phyloP scores from a whole-genome alignment of 2,888 invertebrate species.

The Rhagonycha fulva region DNA sequence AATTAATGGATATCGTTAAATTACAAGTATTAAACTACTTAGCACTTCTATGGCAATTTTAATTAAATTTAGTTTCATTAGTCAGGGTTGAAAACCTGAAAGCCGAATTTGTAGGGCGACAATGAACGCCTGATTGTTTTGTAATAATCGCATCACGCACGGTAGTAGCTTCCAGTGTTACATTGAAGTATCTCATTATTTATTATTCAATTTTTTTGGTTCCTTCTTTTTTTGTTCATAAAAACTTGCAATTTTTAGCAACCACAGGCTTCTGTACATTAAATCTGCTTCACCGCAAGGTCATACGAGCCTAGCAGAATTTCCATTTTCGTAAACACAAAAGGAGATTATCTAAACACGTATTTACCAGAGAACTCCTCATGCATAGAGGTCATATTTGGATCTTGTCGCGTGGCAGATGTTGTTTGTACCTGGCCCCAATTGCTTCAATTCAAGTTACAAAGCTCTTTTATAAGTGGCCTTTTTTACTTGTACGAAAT shows the following conservation, averaged over 20 bases:
- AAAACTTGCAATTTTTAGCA: background rate
- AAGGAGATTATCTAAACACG: background rate
- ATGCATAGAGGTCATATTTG: slow-evolving; percentile 8
- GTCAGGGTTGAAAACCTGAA: background rate
- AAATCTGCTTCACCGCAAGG: background rate
- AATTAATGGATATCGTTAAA: background rate
- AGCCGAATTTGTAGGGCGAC: background rate
- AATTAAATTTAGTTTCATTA: background rate
- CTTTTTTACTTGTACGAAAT: slow-evolving; percentile 2
- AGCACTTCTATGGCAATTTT: background rate
- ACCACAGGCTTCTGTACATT: background rate
- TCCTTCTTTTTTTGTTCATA: background rate
- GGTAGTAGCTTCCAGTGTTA: background rate
- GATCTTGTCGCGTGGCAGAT: slow-evolving; percentile 31
- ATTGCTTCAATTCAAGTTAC: slow-evolving; percentile 8
- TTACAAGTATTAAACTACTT: background rate
- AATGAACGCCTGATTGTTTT: background rate
- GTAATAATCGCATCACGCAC: background rate
- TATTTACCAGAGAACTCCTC: slow-evolving; percentile 4
- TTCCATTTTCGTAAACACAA: background rate
- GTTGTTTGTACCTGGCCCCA: slow-evolving; percentile 17
- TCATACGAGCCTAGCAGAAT: background rate
- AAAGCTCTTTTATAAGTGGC: slow-evolving; percentile 1
- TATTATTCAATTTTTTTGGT: background rate
- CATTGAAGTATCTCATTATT: background rate